These are phyloP conservation scores for Lichenostomus cassidix DNA, from an alignment of 2,113 vertebrate genomes.

Conservation along the genomic window DNA sequence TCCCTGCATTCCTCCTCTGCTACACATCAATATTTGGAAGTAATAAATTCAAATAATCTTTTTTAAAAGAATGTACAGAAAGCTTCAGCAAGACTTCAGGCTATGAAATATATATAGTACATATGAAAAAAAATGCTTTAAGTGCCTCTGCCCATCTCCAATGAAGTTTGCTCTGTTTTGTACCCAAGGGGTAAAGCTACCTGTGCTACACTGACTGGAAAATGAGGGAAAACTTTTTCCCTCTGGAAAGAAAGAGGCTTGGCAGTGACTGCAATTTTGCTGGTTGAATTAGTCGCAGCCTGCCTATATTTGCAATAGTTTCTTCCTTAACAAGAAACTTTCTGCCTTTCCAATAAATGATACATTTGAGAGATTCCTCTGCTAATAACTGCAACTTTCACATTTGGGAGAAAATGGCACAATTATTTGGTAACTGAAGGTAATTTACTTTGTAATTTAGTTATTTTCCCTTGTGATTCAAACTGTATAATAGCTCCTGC, in stretches of 20 bases:
- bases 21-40: background rate
- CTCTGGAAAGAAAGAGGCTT: background rate
- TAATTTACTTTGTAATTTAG: background rate
- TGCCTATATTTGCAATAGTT: background rate
- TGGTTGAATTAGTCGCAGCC: background rate
- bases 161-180: background rate
- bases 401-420: background rate
- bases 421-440: background rate
- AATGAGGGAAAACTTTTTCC: background rate
- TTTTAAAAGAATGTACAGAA: background rate
- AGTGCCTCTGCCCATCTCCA: background rate
- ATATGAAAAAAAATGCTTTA: accelerated
- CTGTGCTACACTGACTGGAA: background rate
- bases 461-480: background rate
- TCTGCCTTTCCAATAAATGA: background rate
- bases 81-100: background rate
- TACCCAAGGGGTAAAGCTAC: background rate
- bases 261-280: background rate
- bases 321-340: background rate
- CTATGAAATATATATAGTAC: background rate
- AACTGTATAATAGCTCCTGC: background rate
- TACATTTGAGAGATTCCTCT: background rate
- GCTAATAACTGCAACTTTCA: background rate
- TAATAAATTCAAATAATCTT: background rate
- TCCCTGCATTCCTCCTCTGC: background rate